phyloP scores from a whole-genome alignment of 2,113 vertebrate genomes.

The Symphodus melops region DNA sequence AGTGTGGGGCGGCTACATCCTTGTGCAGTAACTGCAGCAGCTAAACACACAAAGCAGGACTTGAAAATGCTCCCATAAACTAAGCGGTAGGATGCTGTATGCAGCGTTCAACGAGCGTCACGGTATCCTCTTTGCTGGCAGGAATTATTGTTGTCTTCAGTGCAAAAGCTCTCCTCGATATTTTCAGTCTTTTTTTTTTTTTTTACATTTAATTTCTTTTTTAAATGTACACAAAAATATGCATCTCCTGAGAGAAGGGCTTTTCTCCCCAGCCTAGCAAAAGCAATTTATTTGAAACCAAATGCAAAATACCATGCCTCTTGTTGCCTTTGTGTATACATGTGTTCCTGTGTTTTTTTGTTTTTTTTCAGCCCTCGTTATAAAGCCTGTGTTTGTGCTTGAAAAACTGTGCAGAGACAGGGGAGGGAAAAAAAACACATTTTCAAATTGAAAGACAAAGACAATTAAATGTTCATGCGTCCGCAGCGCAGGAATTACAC shows the following conservation, averaged over 20 bases:
- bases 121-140: not conserved
- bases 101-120: conserved; percentile 33
- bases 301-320: not conserved
- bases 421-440: conserved; percentile 37
- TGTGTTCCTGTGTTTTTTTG: conserved; percentile 2
- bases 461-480: conserved; percentile 69
- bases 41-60: conserved; percentile 41
- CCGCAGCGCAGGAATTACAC: conserved; percentile 51
- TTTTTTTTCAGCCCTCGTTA: conserved; percentile 23
- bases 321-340: conserved; percentile 8
- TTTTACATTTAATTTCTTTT: not conserved
- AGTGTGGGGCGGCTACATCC: conserved; percentile 27
- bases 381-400: conserved; percentile 5
- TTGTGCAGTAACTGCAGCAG: conserved; percentile 25
- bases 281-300: conserved; percentile 19
- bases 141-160: not conserved
- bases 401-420: conserved; percentile 12
- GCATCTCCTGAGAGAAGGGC: not conserved
- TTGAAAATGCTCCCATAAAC: conserved; percentile 48
- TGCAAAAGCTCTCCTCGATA: not conserved
- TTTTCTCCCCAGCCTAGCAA: not conserved
- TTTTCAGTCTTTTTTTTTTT: conserved; percentile 2
- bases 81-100: conserved; percentile 20
- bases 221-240: conserved; percentile 9
- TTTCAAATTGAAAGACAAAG: conserved; percentile 47